Evolutionary conservation across 2,797 vertebrate genomes (phyloP), one percentile per base, ranked within the genome.

Genomic region (Champsocephalus gunnari): DNA sequence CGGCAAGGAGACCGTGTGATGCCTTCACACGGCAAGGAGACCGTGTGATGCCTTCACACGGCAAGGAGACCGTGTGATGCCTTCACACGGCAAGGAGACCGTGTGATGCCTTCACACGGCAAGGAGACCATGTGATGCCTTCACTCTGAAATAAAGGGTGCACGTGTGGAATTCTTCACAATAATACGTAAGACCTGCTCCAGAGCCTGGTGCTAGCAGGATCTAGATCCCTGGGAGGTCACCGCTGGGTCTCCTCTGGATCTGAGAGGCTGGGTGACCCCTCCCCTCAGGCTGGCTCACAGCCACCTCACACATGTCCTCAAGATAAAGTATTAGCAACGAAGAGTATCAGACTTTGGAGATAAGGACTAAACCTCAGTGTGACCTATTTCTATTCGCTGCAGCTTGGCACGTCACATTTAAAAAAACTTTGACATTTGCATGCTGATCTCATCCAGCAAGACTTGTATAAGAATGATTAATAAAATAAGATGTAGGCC

Each of bases 341-440:
- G 1, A 9, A 51, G 19, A 51, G 45, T 60, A 51, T 63, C 14
- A 72, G 60, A 63, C 51, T 63, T 56, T 60, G 14, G 3, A 41
- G 53, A 58, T 59, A 41, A 59, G 56, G 34, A 70, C 59, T 53
- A 48, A 55, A 38, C n/a, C 38, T 70, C 21, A 10, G 7, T 34
- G 49, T 61, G 12, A 45, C 3, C 7, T 38, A 38, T 38, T 38
- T 38, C 34, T 38, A 38, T 38, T 38, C 34, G 9, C 8, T 38
- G 34, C 34, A 38, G 34, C 34, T 38, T 38, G 9, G 34, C 34
- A 38, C 34, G 6, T 9, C 34, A 38, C 34, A 9, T 38, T 38
- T 38, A 9, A 9, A 28, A 28, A 28, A 6, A 38, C 8, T 0
- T 38, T 38, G 6, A 38, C 34, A 38, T 38, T 38, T 38, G 1